Evolutionary conservation across 2,113 vertebrate species (phyloP).

Genomic region (Eleginops maclovinus): DNA sequence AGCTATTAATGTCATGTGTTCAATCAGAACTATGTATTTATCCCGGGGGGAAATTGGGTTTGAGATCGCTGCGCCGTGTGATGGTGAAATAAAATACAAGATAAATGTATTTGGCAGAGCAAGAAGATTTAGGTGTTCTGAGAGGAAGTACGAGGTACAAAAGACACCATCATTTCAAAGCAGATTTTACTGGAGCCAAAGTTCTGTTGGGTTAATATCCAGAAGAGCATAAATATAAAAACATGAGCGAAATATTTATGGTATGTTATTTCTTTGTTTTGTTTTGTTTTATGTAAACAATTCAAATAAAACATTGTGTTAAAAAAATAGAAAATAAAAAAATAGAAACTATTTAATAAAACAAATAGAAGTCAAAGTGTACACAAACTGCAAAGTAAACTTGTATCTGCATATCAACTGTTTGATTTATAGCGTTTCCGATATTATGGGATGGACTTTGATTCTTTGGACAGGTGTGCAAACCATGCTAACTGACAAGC

Average conservation of each 20-base stretch:
- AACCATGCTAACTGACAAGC: not conserved
- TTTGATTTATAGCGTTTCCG: not conserved
- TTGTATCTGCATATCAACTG: slow-evolving; percentile 8
- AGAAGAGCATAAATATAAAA: no score
- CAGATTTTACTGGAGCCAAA: no score
- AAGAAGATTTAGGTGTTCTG: no score
- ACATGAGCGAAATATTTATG: no score
- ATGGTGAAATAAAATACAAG: not conserved
- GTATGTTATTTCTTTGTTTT: no score
- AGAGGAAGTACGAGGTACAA: no score
- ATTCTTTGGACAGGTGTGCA: not conserved
- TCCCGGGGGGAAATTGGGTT: no score
- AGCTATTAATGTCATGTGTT: not conserved
- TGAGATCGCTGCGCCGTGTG: not conserved
- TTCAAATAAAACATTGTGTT: not conserved
- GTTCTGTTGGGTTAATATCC: no score
- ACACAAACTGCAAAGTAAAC: slow-evolving; percentile 15
- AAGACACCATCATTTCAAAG: no score
- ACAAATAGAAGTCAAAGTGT: not conserved
- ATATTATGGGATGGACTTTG: slow-evolving; percentile 56
- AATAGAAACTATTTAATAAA: not conserved
- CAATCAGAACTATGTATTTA: no score
- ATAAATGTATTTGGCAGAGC: no score
- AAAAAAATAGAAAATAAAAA: not conserved
- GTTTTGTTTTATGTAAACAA: no score